Conservation (phyloP, 1,140 invertebrate genomes). For the Pseudachorutes palmiensis region DNA sequence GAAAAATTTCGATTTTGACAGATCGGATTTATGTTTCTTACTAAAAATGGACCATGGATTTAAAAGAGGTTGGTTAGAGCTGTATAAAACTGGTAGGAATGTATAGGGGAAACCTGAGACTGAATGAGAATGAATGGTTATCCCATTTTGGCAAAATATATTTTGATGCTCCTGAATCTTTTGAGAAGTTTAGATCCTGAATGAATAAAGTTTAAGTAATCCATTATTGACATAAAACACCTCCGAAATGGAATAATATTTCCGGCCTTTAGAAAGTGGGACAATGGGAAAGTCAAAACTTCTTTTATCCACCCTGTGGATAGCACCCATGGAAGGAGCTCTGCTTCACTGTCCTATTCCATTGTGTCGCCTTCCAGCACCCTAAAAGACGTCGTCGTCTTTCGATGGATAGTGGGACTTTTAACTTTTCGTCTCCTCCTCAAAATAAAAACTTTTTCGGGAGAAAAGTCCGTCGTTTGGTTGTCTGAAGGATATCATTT, state of each 20-base stretch:
- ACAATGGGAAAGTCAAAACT: slow-evolving; percentile 12
- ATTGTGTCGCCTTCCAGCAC: too few relatives aligned
- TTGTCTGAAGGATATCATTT: not conserved
- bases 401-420: too few relatives aligned
- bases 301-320: slow-evolving; percentile 3
- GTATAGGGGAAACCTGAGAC: too few relatives aligned
- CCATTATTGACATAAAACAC: slow-evolving; percentile 11
- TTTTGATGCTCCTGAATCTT: slow-evolving; percentile 2
- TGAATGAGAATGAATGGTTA: too few relatives aligned
- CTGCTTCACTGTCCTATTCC: too few relatives aligned
- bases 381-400: too few relatives aligned
- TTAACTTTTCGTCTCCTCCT: not conserved
- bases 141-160: too few relatives aligned
- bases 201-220: not conserved
- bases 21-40: too few relatives aligned
- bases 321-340: not conserved
- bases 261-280: slow-evolving; percentile 9
- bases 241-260: not conserved
- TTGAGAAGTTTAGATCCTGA: not conserved
- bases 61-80: too few relatives aligned
- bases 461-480: not conserved
- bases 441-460: not conserved
- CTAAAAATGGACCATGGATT: too few relatives aligned
- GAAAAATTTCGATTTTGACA: too few relatives aligned
- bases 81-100: too few relatives aligned